Conservation (phyloP, 1,140 invertebrate species). For the Drosophila micromelanica region DNA sequence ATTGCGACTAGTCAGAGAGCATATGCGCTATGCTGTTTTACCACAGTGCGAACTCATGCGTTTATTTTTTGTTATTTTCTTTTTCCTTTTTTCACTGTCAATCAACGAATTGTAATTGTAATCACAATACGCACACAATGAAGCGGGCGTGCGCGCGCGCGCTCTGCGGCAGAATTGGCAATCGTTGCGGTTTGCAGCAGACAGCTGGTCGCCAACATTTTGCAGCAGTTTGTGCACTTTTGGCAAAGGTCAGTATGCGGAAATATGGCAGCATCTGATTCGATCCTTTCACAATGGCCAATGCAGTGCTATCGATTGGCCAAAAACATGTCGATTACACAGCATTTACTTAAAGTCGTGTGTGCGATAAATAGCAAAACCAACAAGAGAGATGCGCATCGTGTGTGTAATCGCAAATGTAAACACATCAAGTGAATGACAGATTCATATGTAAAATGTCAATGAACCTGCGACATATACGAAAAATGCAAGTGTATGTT, state of each 20-base stretch:
- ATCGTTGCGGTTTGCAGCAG: slow-evolving; percentile 48
- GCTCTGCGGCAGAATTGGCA: slow-evolving; percentile 2
- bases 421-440: slow-evolving; percentile 37
- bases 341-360: slow-evolving; percentile 11
- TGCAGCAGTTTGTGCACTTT: slow-evolving; percentile 38
- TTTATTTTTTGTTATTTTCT: neutral
- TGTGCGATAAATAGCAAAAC: neutral
- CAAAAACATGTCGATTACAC: slow-evolving; percentile 50
- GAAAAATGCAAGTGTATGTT: neutral
- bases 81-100: slow-evolving; percentile 37
- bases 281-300: slow-evolving; percentile 25
- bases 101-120: slow-evolving; percentile 40
- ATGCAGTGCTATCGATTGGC: slow-evolving; percentile 54
- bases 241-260: slow-evolving; percentile 42
- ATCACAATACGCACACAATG: slow-evolving; percentile 40
- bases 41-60: neutral
- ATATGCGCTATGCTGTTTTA: slow-evolving; percentile 15
- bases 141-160: slow-evolving; percentile 15
- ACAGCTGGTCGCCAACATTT: slow-evolving; percentile 57
- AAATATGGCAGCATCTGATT: slow-evolving; percentile 39
- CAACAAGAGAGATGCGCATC: slow-evolving; percentile 1
- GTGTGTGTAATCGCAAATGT: slow-evolving; percentile 39
- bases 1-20: slow-evolving; percentile 40
- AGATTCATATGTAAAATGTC: slow-evolving; percentile 6
- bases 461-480: slow-evolving; percentile 9